These are phyloP conservation scores for Myotis pilosus DNA, from an alignment of 2,797 vertebrate genomes.

Conservation along the genomic window DNA sequence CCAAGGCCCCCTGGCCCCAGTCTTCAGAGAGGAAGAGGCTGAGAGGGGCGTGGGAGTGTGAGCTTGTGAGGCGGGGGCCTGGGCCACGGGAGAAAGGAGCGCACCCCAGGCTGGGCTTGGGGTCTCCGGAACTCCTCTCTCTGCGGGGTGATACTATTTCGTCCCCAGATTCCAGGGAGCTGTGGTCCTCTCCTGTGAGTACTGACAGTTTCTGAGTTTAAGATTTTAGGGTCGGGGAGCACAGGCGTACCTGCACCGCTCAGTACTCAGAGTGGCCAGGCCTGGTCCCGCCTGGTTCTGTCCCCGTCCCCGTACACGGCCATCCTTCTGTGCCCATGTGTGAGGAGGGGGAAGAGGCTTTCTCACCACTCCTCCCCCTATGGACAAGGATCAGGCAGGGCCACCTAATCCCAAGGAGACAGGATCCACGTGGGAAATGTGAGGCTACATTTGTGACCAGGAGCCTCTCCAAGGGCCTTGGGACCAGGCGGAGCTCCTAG, in stretches of 20 bases:
- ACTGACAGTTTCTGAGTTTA: neutral
- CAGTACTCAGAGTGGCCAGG: neutral
- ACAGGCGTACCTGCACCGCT: neutral
- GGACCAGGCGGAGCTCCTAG: neutral
- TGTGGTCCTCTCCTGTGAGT: neutral
- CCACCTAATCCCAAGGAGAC: neutral
- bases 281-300: neutral
- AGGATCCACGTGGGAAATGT: neutral
- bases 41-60: too few species aligned
- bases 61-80: neutral
- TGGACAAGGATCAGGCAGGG: too few species aligned
- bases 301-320: accelerated
- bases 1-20: neutral
- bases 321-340: neutral
- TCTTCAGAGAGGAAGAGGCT: neutral
- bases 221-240: neutral
- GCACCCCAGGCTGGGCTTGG: neutral
- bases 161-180: neutral
- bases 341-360: neutral
- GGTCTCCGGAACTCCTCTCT: neutral
- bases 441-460: neutral
- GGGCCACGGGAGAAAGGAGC: neutral
- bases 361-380: neutral
- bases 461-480: neutral
- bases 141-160: neutral